phyloP scores from a whole-genome alignment of 2,888 invertebrate species.

The Drosophila atroscutellata region DNA sequence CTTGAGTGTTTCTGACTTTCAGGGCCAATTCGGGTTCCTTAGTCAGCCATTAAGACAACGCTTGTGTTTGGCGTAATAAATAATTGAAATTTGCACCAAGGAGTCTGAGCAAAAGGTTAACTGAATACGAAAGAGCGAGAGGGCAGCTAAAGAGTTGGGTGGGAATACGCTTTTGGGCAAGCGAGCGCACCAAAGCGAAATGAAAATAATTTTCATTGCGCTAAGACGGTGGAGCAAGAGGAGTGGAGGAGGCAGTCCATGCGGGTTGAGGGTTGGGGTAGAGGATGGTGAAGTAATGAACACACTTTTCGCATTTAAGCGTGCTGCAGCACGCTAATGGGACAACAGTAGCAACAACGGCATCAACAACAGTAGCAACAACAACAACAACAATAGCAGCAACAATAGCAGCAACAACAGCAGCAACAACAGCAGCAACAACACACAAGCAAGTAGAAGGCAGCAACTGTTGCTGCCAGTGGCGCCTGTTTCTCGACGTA shows the following conservation, averaged over 20 bases:
- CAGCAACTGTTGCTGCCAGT: conserved; percentile 70
- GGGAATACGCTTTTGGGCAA: conserved; percentile 69
- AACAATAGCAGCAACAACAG: conserved; percentile 18
- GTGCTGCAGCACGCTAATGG: conserved; percentile 77
- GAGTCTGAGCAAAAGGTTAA: conserved; percentile 56
- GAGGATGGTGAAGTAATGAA: conserved; percentile 66
- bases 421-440: conserved; percentile 51
- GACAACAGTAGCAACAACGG: conserved; percentile 58
- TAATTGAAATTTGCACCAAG: conserved; percentile 70
- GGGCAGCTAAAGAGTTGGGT: conserved; percentile 45
- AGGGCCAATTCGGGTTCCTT: conserved; percentile 36
- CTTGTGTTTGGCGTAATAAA: conserved; percentile 72
- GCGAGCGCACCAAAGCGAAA: conserved; percentile 76
- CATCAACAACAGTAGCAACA: conserved; percentile 26
- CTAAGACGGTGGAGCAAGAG: conserved; percentile 39
- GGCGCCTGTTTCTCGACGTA: conserved; percentile 69
- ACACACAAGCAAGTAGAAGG: conserved; percentile 30
- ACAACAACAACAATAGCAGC: conserved; percentile 18
- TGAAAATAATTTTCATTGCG: conserved; percentile 78
- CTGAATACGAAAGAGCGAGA: conserved; percentile 27
- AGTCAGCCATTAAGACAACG: conserved; percentile 70
- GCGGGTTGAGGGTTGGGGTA: too few species aligned
- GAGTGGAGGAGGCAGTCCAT: background rate
- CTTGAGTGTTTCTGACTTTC: conserved; percentile 50
- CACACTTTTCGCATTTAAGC: conserved; percentile 80